phyloP scores from a whole-genome alignment of 2,113 vertebrate genomes.

The Coryphaenoides rupestris region DNA sequence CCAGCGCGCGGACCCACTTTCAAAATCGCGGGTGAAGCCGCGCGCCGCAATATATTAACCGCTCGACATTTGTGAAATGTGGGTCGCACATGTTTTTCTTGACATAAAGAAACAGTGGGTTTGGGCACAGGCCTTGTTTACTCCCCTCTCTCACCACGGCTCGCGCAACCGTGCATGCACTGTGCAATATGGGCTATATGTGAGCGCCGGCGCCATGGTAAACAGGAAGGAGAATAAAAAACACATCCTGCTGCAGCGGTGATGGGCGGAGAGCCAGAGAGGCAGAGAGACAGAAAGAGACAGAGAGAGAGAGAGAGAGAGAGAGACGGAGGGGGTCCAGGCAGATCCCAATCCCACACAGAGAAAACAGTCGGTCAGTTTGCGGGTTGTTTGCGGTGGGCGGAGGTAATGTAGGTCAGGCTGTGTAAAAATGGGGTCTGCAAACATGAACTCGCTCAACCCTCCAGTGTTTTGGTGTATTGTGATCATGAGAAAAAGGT shows the following conservation, averaged over 20 bases:
- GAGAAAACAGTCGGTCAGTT: slow-evolving; percentile 58
- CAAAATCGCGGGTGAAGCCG: slow-evolving; percentile 50
- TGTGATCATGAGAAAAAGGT: slow-evolving; percentile 16
- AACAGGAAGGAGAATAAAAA: slow-evolving; percentile 49
- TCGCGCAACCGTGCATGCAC: slow-evolving; percentile 29
- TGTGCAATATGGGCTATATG: slow-evolving; percentile 36
- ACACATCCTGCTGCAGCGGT: background rate
- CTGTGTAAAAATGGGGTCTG: slow-evolving; percentile 44
- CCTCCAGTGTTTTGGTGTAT: slow-evolving; percentile 8
- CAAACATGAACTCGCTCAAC: slow-evolving; percentile 61
- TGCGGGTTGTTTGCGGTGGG: slow-evolving; percentile 15
- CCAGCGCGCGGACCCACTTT: slow-evolving; percentile 37
- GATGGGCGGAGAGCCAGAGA: too few species aligned
- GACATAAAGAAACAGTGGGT: slow-evolving; percentile 50
- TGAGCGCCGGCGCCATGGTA: slow-evolving; percentile 48
- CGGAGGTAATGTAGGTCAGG: slow-evolving; percentile 70
- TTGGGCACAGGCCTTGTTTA: slow-evolving; percentile 57
- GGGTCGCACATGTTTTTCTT: slow-evolving; percentile 52
- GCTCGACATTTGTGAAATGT: slow-evolving; percentile 45
- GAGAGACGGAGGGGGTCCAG: slow-evolving; percentile 45
- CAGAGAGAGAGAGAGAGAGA: too few species aligned
- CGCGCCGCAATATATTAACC: slow-evolving; percentile 56
- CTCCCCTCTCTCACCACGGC: slow-evolving; percentile 26
- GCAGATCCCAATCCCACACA: slow-evolving; percentile 54
- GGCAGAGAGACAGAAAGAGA: too few species aligned